Evolutionary conservation across 2,113 vertebrate genomes (phyloP).

Genomic region (Arenaria interpres): DNA sequence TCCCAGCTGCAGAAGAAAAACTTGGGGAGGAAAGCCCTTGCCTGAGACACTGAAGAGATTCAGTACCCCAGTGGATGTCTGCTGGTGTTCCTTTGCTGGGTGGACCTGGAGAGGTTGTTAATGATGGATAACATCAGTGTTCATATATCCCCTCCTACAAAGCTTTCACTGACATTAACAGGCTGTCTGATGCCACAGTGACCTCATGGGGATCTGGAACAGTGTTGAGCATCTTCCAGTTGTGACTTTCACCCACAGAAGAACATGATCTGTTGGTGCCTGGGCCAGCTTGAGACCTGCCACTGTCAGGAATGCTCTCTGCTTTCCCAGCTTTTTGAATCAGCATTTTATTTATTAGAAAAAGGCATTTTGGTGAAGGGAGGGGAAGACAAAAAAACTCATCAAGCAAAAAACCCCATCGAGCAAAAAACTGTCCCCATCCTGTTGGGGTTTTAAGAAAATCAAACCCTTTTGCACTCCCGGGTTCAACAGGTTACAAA

Average conservation of each 20-base stretch:
- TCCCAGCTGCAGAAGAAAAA: neutral
- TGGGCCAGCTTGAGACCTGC: neutral
- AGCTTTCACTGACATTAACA: neutral
- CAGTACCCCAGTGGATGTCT: fast-evolving
- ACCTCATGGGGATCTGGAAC: neutral
- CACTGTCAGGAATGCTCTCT: neutral
- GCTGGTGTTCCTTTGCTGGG: neutral
- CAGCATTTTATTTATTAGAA: neutral
- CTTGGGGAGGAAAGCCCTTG: neutral
- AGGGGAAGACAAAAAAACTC: neutral
- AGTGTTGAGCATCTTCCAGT: neutral
- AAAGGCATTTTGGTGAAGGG: neutral
- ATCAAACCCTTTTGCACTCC: too few species aligned
- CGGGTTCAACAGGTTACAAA: neutral
- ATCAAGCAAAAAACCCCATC: neutral
- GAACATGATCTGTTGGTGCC: neutral
- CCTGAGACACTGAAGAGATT: neutral
- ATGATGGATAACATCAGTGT: neutral
- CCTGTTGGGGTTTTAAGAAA: neutral
- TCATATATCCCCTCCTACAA: neutral
- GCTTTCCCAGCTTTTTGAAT: neutral
- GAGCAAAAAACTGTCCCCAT: neutral
- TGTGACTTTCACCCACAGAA: neutral
- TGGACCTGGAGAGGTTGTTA: neutral
- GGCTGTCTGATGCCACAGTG: neutral